These are phyloP conservation scores for Epirrita christyi DNA, from an alignment of 2,888 invertebrate species.

Conservation along the genomic window DNA sequence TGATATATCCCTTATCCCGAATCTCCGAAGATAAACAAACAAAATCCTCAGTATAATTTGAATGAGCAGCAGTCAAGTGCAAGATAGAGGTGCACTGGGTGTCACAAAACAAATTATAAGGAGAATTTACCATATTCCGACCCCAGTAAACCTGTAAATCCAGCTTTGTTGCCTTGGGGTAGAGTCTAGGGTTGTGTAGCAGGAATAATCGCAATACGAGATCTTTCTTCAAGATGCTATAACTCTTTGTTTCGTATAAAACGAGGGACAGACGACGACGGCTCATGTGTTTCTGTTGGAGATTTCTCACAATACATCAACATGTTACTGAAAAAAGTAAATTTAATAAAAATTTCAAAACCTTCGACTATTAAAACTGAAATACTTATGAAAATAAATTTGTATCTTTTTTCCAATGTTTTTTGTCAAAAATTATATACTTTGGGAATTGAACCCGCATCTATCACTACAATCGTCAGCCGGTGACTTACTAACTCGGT, in stretches of 20 bases:
- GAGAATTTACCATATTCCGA: constrained; percentile 32
- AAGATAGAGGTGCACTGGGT: constrained; percentile 45
- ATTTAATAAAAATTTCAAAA: no score
- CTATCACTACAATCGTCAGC: no score
- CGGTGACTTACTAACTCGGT: no score
- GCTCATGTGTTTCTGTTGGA: constrained; percentile 42
- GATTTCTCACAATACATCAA: constrained; percentile 42
- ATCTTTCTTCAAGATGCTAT: constrained; percentile 43
- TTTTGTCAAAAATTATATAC: no score
- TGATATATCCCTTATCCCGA: no score
- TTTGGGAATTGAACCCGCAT: no score
- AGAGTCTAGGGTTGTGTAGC: constrained; percentile 27
- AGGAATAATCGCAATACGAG: constrained; percentile 35
- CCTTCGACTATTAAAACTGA: no score
- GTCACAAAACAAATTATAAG: constrained; percentile 51
- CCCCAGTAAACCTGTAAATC: constrained; percentile 1
- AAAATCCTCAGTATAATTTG: constrained; percentile 40
- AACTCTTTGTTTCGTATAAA: constrained; percentile 54
- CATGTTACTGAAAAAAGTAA: constrained; percentile 30
- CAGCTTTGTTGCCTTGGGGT: background rate
- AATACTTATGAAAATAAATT: no score
- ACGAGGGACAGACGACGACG: constrained; percentile 45
- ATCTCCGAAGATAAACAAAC: constrained; percentile 31
- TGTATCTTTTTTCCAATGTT: no score
- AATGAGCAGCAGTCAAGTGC: constrained; percentile 40